A percentile compares a stretch with the other conserved stretches of the same genome.
These are phyloP conservation scores for Conchocele bisecta DNA, from an alignment of 2,888 invertebrate species.

Conservation along the genomic window DNA sequence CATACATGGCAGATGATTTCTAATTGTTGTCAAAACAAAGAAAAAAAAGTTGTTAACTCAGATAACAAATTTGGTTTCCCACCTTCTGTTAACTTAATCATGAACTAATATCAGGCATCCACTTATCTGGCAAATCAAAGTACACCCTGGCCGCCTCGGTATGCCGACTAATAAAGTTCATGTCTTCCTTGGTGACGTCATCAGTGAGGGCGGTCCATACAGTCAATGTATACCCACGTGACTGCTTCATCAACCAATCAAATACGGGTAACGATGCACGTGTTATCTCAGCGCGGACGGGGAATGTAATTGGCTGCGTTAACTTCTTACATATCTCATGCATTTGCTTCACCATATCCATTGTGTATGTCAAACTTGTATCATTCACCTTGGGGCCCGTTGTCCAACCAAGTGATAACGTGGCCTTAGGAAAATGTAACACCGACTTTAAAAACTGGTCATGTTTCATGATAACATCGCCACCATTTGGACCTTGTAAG, in stretches of 20 bases:
- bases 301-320: slow-evolving; percentile 90
- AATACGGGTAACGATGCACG: slow-evolving; percentile 87
- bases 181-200: slow-evolving; percentile 86
- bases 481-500: slow-evolving; percentile 88
- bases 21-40: no score
- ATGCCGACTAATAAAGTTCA: slow-evolving; percentile 87
- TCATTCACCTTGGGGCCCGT: slow-evolving; percentile 87
- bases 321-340: slow-evolving; percentile 80
- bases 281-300: slow-evolving; percentile 89
- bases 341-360: slow-evolving; percentile 86
- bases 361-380: slow-evolving; percentile 72
- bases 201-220: slow-evolving; percentile 84
- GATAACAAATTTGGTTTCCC: no score
- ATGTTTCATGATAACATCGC: slow-evolving; percentile 86
- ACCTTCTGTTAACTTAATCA: no score
- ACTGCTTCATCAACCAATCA: slow-evolving; percentile 85
- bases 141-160: slow-evolving; percentile 89
- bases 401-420: slow-evolving; percentile 93
- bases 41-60: no score
- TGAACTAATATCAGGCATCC: no score
- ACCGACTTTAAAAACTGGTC: slow-evolving; percentile 86
- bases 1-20: no score
- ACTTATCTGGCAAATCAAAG: slow-evolving; percentile 88
- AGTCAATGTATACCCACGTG: slow-evolving; percentile 86
- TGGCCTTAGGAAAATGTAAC: slow-evolving; percentile 87